Evolutionary conservation across 2,888 invertebrate genomes (phyloP), one percentile per base, ranked within the genome.

Genomic region (Erannis defoliaria): DNA sequence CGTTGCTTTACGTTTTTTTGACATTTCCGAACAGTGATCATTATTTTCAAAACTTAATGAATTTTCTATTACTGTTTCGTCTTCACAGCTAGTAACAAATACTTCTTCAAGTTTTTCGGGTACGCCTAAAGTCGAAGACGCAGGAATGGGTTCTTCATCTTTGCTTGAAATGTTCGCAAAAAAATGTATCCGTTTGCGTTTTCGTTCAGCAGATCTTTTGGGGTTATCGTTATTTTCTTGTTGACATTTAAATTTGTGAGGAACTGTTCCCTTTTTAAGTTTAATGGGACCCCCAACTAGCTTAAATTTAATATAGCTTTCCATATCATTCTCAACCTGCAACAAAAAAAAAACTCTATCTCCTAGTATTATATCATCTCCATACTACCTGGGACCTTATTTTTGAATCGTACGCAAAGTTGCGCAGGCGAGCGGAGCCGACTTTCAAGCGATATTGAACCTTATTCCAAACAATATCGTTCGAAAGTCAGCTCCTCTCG

Each of bases 211-310:
- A 42, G 42, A 23, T 21, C 42, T 21, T 12, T 42, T 5, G 9
- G 42, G 42, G 21, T 42, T 23, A n/a, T 42, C 42, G 5, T 23
- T 16, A 0, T 21, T 23, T 42, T 21, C 21, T 23, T 42, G 10
- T 42, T 42, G 42, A n/a, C n/a, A 42, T 23, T 42, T n/a, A n/a
- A 42, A 42, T 23, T 23, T 42, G 23, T 42, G 42, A 23, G 42
- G 42, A 12, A 42, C 42, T 42, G n/a, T n/a, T 5, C 42, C 42
- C n/a, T 21, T 21, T 23, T 42, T 42, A 5, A 42, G 21, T 42
- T 42, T 21, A 23, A 42, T 1, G 21, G 5, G 21, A 1, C 10
- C 37, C 26, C 38, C 26, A 38, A 21, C 16, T 12, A 26, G 29
- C 12, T 16, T 40, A 51, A 45, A 42, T 21, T 42, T 42, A 21